A percentile compares a stretch with the other conserved stretches of the same genome.
Evolutionary conservation across 2,888 invertebrate genomes (phyloP).

Genomic region (Polyploca ridens): DNA sequence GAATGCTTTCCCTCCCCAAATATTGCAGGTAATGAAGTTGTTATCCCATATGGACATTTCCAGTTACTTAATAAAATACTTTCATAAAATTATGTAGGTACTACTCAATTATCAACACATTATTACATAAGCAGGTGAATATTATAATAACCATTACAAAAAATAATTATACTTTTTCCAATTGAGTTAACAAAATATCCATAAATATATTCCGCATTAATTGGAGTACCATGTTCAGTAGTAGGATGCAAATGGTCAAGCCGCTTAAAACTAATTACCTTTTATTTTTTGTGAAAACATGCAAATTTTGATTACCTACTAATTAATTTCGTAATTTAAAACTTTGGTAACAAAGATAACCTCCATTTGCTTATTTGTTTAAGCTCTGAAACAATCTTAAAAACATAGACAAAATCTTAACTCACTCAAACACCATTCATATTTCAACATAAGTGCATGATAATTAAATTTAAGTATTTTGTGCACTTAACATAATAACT

Average conservation of each 20-base stretch:
- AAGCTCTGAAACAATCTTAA: slow-evolving; percentile 30
- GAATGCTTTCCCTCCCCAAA: too few species aligned
- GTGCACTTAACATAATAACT: slow-evolving; percentile 64
- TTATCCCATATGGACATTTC: too few species aligned
- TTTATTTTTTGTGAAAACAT: background rate
- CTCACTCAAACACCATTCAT: slow-evolving; percentile 25
- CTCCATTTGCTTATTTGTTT: slow-evolving; percentile 38
- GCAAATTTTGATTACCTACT: slow-evolving; percentile 17
- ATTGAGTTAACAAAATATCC: background rate
- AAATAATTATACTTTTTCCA: background rate
- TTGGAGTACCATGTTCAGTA: background rate
- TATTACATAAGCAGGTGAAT: too few species aligned
- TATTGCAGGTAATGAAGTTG: too few species aligned
- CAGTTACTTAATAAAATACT: too few species aligned
- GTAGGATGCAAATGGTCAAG: background rate
- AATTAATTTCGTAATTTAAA: slow-evolving; percentile 23
- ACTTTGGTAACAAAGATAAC: slow-evolving; percentile 47
- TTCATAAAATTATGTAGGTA: too few species aligned
- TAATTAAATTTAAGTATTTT: slow-evolving; percentile 60
- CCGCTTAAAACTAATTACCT: slow-evolving; percentile 5
- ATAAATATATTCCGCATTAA: background rate
- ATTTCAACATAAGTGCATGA: slow-evolving; percentile 48
- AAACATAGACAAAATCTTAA: slow-evolving; percentile 30
- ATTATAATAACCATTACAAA: background rate
- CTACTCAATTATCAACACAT: too few species aligned